Conservation (phyloP, 2,888 invertebrate species). For the Drosophila borealis region DNA sequence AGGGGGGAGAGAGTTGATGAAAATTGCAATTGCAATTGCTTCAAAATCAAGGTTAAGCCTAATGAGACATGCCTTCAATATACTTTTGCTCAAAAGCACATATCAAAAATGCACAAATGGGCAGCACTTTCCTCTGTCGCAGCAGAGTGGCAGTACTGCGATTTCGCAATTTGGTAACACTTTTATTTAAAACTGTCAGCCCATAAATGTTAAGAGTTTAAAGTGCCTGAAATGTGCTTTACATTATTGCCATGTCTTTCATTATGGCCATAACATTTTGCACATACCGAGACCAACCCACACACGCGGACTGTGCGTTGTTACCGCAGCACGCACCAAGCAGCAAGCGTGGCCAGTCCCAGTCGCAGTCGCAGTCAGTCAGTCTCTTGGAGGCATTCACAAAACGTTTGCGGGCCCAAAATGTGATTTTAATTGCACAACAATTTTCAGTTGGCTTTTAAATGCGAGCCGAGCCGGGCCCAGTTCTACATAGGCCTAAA, state of each 20-base stretch:
- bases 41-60: too few species aligned
- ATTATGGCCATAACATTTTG: conserved; percentile 78
- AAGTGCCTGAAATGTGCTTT: conserved; percentile 54
- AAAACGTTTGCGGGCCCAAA: conserved; percentile 64
- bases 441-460: conserved; percentile 52
- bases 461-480: conserved; percentile 60
- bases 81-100: not conserved
- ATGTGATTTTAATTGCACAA: conserved; percentile 78
- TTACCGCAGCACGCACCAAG: conserved; percentile 51
- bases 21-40: too few species aligned
- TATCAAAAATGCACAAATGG: conserved; percentile 2
- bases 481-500: conserved; percentile 69
- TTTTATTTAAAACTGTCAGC: conserved; percentile 48
- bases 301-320: conserved; percentile 43
- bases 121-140: conserved; percentile 18
- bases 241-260: conserved; percentile 69
- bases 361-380: conserved; percentile 28
- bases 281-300: conserved; percentile 77
- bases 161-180: conserved; percentile 50
- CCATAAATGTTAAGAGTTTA: conserved; percentile 57
- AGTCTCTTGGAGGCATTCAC: conserved; percentile 58
- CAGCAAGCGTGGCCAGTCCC: conserved; percentile 52
- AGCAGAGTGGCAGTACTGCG: conserved; percentile 5
- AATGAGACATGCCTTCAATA: too few species aligned
- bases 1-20: too few species aligned